Evolutionary conservation across 2,888 invertebrate species (phyloP).

Genomic region (Flabesymbios commensalis): DNA sequence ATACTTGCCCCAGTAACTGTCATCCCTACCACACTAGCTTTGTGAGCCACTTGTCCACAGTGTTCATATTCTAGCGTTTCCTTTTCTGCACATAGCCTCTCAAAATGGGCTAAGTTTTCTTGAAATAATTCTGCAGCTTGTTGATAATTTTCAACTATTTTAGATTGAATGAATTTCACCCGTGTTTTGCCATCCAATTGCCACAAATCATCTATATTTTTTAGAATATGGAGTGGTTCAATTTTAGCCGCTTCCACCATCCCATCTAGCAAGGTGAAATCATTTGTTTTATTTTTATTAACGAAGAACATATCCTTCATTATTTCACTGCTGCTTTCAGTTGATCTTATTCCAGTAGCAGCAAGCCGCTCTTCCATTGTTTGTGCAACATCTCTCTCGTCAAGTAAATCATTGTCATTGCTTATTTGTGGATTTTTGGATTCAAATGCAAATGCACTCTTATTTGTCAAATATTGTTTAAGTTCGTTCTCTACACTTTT

Average conservation of each 20-base stretch:
- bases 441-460: too few species aligned
- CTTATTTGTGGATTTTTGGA: too few species aligned
- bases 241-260: background rate
- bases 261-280: background rate
- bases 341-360: background rate
- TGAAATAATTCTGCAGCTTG: constrained; percentile 7
- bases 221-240: background rate
- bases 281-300: background rate
- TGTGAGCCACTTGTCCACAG: background rate
- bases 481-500: too few species aligned
- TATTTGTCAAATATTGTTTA: too few species aligned
- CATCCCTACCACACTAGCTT: constrained; percentile 24
- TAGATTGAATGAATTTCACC: constrained; percentile 11
- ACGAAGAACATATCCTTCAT: background rate
- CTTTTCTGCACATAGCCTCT: background rate
- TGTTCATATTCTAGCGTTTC: constrained; percentile 15
- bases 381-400: constrained; percentile 17
- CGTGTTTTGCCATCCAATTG: background rate
- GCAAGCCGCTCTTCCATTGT: constrained; percentile 7
- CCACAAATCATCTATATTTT: constrained; percentile 11
- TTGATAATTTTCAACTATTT: constrained; percentile 1
- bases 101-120: background rate
- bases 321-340: background rate
- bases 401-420: background rate
- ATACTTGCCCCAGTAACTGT: constrained; percentile 31